Percentiles rank a stretch among this genome's conserved stretches.
These are phyloP conservation scores for Lepidocyrtoides sp. DNA, from an alignment of 2,888 invertebrate genomes.

Conservation along the genomic window DNA sequence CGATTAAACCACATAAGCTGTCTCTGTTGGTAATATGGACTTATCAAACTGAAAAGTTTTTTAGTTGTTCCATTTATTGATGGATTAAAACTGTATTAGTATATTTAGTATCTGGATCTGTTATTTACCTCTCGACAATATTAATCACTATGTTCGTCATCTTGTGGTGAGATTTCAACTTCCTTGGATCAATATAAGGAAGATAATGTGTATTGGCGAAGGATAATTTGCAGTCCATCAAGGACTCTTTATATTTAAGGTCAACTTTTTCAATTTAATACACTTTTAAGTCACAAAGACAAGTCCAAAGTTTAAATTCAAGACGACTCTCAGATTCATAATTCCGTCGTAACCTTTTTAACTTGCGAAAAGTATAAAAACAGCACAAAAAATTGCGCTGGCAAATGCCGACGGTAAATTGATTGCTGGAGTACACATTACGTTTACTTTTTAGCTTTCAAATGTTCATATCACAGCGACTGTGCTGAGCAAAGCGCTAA, in stretches of 20 bases:
- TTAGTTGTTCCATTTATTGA: too few species aligned
- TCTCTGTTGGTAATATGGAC: too few species aligned
- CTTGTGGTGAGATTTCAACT: neutral
- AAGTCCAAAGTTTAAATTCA: neutral
- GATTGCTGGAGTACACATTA: too few species aligned
- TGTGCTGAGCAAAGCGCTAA: neutral
- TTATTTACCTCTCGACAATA: conserved; percentile 9
- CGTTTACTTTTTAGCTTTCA: neutral
- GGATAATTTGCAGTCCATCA: neutral
- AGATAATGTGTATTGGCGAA: neutral
- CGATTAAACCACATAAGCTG: too few species aligned
- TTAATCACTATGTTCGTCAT: conserved; percentile 42
- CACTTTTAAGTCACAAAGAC: neutral
- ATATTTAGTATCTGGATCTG: too few species aligned
- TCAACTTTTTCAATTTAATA: neutral
- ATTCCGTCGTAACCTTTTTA: neutral
- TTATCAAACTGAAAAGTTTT: too few species aligned
- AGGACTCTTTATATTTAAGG: neutral
- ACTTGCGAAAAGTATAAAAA: neutral
- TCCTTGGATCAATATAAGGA: neutral
- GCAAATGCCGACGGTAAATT: too few species aligned
- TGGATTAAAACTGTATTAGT: too few species aligned
- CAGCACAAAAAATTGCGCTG: too few species aligned
- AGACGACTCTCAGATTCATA: too few species aligned
- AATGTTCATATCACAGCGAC: neutral